Base-by-base conservation (phyloP, 2,888 invertebrate species). In the Rotaria socialis region DNA sequence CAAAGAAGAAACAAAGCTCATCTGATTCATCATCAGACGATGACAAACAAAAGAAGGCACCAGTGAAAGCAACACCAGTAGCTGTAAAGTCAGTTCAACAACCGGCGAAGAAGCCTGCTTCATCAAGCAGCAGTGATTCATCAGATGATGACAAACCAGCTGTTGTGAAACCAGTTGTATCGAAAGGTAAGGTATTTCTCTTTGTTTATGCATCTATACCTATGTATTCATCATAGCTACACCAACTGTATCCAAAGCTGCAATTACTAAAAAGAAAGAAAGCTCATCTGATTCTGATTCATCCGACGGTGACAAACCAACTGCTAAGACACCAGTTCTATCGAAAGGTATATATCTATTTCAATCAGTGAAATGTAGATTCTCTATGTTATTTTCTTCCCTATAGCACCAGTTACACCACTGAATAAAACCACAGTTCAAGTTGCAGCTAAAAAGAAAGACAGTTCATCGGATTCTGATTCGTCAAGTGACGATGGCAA, bases 361-460 rank as follows among this genome's bases (percentile, higher is more conserved):
- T n/a, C n/a, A n/a, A n/a, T n/a, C n/a, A n/a, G n/a, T n/a, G n/a
- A n/a, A n/a, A n/a, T n/a, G n/a, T n/a, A n/a, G n/a, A n/a, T n/a
- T n/a, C n/a, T n/a, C n/a, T n/a, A n/a, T n/a, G n/a, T n/a, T n/a
- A n/a, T n/a, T n/a, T n/a, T n/a, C n/a, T n/a, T n/a, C n/a, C n/a
- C n/a, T n/a, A n/a, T n/a, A n/a, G n/a, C n/a, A n/a, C n/a, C n/a
- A n/a, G n/a, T n/a, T n/a, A n/a, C n/a, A n/a, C n/a, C n/a, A n/a
- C n/a, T n/a, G n/a, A n/a, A n/a, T n/a, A n/a, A n/a, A n/a, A n/a
- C n/a, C n/a, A n/a, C n/a, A n/a, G n/a, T n/a, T n/a, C n/a, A n/a
- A n/a, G n/a, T n/a, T n/a, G n/a, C n/a, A n/a, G n/a, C n/a, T 11
- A 67, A 85, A 22, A 85, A 85, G 24, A 67, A 67, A 27, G 27